A percentile compares a stretch with the other conserved stretches of the same genome.
Evolutionary conservation across 2,113 vertebrate species (phyloP).

Genomic region (Anarhynchus alexandrinus): DNA sequence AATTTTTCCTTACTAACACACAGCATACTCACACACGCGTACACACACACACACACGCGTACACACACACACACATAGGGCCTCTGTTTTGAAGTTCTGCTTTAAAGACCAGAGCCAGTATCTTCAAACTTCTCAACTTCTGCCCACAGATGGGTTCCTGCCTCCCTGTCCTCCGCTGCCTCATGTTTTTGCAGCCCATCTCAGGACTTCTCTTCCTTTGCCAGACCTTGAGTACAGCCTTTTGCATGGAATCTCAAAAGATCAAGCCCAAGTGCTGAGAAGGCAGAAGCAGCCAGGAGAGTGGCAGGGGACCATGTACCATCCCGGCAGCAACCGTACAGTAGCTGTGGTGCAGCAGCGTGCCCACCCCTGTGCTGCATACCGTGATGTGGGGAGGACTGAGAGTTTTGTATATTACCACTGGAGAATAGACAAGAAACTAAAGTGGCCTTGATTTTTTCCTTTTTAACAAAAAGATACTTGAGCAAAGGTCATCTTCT

Average conservation of each 20-base stretch:
- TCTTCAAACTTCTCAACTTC: not conserved
- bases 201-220: not conserved
- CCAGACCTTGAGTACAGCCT: not conserved
- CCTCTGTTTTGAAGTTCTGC: not conserved
- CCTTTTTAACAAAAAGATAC: not conserved
- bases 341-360: not conserved
- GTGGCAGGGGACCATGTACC: not conserved
- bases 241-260: not conserved
- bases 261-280: not conserved
- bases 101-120: not conserved
- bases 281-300: not conserved
- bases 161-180: not conserved
- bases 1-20: not conserved
- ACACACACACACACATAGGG: too few species aligned
- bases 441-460: not conserved
- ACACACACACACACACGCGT: not conserved
- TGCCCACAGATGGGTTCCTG: not conserved
- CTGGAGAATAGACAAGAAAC: not conserved
- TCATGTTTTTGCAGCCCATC: not conserved
- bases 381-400: too few species aligned
- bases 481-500: not conserved
- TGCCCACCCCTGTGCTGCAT: too few species aligned
- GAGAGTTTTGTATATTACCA: rapidly evolving
- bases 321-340: not conserved
- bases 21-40: not conserved